Conservation (phyloP, 2,888 invertebrate genomes). For the Ophioninae sp. region DNA sequence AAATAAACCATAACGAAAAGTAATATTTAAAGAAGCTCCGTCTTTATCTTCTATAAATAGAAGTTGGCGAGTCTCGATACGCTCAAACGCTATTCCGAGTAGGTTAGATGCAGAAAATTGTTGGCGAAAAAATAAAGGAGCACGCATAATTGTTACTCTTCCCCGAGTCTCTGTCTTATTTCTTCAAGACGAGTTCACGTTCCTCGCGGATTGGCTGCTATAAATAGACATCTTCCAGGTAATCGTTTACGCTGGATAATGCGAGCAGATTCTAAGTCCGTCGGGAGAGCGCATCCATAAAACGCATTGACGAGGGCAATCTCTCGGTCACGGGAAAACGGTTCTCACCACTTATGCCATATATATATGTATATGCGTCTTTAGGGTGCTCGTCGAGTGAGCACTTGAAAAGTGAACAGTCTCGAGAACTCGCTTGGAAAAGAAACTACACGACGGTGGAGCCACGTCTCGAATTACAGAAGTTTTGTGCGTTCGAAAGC, state of each 20-base stretch:
- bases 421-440: neutral
- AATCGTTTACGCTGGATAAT: slow-evolving; percentile 51
- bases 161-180: slow-evolving; percentile 3
- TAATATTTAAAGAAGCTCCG: neutral
- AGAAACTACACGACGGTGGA: neutral
- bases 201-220: slow-evolving; percentile 38
- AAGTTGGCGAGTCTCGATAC: neutral
- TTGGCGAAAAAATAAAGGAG: slow-evolving; percentile 5
- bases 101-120: slow-evolving; percentile 36
- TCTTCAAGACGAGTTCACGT: slow-evolving; percentile 3
- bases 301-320: slow-evolving; percentile 45
- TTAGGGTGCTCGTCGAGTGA: neutral
- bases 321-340: slow-evolving; percentile 56
- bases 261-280: slow-evolving; percentile 49
- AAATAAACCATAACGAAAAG: neutral
- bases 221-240: slow-evolving; percentile 53
- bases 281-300: slow-evolving; percentile 43
- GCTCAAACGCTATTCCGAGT: slow-evolving; percentile 11
- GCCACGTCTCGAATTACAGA: too few relatives aligned
- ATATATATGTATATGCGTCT: neutral
- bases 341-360: slow-evolving; percentile 33
- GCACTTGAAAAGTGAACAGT: neutral
- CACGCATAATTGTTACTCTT: slow-evolving; percentile 24
- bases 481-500: too few relatives aligned
- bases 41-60: slow-evolving; percentile 27